A percentile compares a stretch with the other conserved stretches of the same genome.
Evolutionary conservation across 2,113 vertebrate species (phyloP).

Genomic region (Panthera leo): DNA sequence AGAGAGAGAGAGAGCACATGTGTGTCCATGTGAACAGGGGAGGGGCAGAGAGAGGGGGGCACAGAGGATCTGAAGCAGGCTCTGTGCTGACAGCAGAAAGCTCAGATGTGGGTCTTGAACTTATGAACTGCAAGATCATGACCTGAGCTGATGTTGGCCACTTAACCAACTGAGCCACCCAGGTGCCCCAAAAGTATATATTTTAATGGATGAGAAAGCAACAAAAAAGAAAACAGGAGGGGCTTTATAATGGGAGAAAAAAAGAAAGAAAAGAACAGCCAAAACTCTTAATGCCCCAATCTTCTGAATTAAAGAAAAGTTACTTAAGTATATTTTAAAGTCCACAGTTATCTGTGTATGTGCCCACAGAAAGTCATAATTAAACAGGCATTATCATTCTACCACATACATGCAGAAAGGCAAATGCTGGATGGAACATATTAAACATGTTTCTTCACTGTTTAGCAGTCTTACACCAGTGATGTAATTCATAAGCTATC

Average conservation of each 20-base stretch:
- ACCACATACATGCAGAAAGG: neutral
- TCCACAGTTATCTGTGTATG: neutral
- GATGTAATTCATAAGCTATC: neutral
- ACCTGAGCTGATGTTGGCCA: too few species aligned
- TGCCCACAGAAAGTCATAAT: neutral
- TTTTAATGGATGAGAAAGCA: neutral
- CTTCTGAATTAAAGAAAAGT: neutral
- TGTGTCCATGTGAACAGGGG: too few species aligned
- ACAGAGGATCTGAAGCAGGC: too few species aligned
- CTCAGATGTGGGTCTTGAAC: too few species aligned
- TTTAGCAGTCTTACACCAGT: neutral
- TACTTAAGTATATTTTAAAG: neutral
- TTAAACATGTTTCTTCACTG: neutral
- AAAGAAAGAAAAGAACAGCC: neutral
- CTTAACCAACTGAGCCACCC: too few species aligned
- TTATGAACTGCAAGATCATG: too few species aligned
- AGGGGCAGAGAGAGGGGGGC: too few species aligned
- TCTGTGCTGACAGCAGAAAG: too few species aligned
- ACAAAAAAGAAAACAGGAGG: neutral
- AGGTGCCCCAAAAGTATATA: neutral
- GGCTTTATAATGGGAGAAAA: neutral
- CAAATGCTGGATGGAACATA: neutral
- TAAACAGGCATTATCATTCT: neutral
- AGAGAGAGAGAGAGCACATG: too few species aligned
- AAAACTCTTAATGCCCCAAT: neutral